Evolutionary conservation across 2,797 vertebrate species (phyloP), one percentile per base, ranked within the genome.

Genomic region (Hybognathus amarus): DNA sequence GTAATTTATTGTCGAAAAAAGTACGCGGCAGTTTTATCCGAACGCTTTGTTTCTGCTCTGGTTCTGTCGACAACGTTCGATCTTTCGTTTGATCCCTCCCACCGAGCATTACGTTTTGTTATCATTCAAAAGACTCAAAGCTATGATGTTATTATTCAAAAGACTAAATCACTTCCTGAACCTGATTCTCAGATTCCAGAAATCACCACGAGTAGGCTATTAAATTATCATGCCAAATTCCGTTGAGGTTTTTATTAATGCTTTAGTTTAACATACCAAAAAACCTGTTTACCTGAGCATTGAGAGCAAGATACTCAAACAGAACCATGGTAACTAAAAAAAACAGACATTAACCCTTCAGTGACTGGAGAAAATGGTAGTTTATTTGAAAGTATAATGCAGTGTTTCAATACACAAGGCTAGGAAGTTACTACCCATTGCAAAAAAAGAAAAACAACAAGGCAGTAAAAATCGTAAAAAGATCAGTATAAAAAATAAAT

Each of bases 111-210:
- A 5, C 9, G 38, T 12, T 47, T 83, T 83, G 74, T 83, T 83
- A 27, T 78, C 78, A 61, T 83, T 83, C 64, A 69, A 83, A 83
- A 77, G 27, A 17, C 11, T 78, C 76, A 15, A 63, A 63, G 0
- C 67, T 63, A 2, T 27, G 40, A 83, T 83, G 66, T 78, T 83
- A 38, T 78, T 78, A 77, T 83, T 83, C 50, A 69, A 83, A 83
- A 77, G 27, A 17, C 7, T 36, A 56, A 24, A 66, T 61, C 40
- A 69, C 75, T 83, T 83, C 75, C 82, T 70, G 38, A 38, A 63
- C 3, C 22, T 0, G 20, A 47, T 47, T 68, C 12, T 68, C 13
- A 59, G 5, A 1, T 38, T 36, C 27, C 20, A 70, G n/a, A 61
- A 59, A 33, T 22, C n/a, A 27, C 30, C 75, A 40, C n/a, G 1